These are phyloP conservation scores for Dicyrtomina minuta DNA, from an alignment of 2,888 invertebrate genomes.

Conservation along the genomic window DNA sequence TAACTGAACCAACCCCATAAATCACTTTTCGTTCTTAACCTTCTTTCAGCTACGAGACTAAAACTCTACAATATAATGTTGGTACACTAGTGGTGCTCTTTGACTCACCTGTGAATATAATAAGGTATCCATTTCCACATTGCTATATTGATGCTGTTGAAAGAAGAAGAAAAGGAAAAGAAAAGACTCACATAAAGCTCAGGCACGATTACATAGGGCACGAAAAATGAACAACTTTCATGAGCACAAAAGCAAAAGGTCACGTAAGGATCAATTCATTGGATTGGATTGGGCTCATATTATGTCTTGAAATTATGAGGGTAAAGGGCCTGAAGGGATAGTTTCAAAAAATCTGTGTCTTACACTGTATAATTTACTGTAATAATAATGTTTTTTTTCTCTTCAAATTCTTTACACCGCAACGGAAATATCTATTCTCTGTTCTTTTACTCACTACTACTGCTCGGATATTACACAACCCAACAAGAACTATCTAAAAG, in stretches of 20 bases:
- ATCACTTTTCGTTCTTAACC: no score
- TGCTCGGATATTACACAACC: no score
- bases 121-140: no score
- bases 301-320: conserved; percentile 1
- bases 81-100: no score
- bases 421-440: no score
- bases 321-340: conserved; percentile 1
- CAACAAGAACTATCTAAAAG: no score
- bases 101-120: no score
- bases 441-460: no score
- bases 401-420: no score
- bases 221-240: background rate
- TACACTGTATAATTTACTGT: conserved; percentile 24
- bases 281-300: background rate
- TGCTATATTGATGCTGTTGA: background rate
- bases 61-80: background rate
- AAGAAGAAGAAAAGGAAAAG: background rate
- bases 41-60: no score
- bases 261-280: conserved; percentile 14
- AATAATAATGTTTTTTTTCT: conserved; percentile 10
- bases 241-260: background rate
- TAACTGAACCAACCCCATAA: no score
- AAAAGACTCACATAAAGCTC: conserved; percentile 7
- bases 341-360: conserved; percentile 1
- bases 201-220: background rate